Evolutionary conservation across 1,140 invertebrate genomes (phyloP), one percentile per base, ranked within the genome.

Genomic region (Drosophila sproati): DNA sequence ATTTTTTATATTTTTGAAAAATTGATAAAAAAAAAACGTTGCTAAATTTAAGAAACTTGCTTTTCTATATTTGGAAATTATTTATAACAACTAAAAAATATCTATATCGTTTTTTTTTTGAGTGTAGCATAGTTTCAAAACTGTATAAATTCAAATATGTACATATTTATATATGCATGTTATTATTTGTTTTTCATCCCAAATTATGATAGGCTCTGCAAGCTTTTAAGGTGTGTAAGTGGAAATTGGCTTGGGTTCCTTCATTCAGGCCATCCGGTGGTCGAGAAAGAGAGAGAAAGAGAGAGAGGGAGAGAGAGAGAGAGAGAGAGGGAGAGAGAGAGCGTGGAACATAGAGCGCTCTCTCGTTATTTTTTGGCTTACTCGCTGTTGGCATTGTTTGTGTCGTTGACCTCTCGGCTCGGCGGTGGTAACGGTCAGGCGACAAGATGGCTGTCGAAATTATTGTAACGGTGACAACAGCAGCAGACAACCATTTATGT

Each of bases 361-460:
- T 20, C 43, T 60, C 32, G 51, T 47, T 34, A 34, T 8, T 59
- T 20, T 48, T 60, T 60, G 57, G 43, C 31, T 48, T 48, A 34
- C n/a, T 47, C 57, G 10, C 12, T 52, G 31, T 31, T 52, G 57
- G 43, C 57, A 60, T 60, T 60, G 43, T 48, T 45, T 47, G 57
- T 47, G 57, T 12, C 57, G 57, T 48, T 60, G 57, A 60, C 57
- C 57, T 32, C 12, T 35, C 43, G 10, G 31, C n/a, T 47, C 5
- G 48, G 8, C n/a, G 8, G 7, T 4, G 20, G 29, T 20, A 50
- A 28, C 59, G 32, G 43, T 50, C 68, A 63, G 68, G 51, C 69
- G 55, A 72, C 74, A 67, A 61, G 61, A 45, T 62, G 75, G 50
- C 59, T 77, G 71, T 77, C 71, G 57, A 77, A 77, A 77, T 77